These are phyloP conservation scores for Acrobasis repandana DNA, from an alignment of 2,888 invertebrate genomes.

Conservation along the genomic window DNA sequence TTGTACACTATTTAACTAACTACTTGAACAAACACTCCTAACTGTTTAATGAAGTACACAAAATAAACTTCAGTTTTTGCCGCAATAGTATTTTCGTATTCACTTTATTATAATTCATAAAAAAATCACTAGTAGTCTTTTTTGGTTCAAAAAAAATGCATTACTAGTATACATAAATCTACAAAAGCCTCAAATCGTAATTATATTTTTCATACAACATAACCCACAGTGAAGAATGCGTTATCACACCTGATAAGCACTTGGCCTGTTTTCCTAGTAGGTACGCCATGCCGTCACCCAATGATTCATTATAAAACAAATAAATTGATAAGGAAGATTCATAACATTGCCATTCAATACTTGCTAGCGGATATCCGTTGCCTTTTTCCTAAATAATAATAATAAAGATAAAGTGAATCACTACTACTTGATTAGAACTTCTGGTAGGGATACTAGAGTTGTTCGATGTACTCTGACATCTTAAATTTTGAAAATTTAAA, in stretches of 20 bases:
- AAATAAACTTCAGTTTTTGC: no score
- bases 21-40: no score
- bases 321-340: constrained; percentile 11
- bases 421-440: neutral
- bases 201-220: constrained; percentile 7
- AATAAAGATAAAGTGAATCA: neutral
- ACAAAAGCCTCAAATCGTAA: neutral
- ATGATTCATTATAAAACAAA: constrained; percentile 51
- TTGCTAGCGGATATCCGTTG: constrained; percentile 13
- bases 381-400: constrained; percentile 2
- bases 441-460: no score
- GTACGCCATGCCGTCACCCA: constrained; percentile 50
- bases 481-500: no score
- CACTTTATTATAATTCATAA: no score
- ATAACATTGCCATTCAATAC: constrained; percentile 1
- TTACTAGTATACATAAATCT: neutral
- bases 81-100: no score
- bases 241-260: constrained; percentile 68
- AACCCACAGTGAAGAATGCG: constrained; percentile 40
- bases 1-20: no score
- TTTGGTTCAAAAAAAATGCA: no score
- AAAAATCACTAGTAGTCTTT: no score
- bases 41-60: no score
- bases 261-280: constrained; percentile 72
- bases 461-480: no score